Conservation (phyloP, 2,888 invertebrate genomes). For the Dascillus cervinus region DNA sequence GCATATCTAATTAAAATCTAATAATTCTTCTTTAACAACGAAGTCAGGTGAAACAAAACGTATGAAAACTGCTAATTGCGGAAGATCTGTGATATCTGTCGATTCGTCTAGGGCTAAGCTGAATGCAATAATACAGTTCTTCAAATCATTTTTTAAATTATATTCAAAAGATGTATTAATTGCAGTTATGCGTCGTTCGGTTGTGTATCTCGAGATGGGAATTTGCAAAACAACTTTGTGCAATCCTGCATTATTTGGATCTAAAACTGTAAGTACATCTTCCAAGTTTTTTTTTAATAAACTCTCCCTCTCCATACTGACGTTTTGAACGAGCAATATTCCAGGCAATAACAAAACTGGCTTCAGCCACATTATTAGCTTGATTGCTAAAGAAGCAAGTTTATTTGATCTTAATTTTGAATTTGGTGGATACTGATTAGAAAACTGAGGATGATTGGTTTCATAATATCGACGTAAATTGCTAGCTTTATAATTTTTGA, state of each 20-base stretch:
- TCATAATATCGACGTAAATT: conserved; percentile 13
- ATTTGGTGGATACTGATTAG: conserved; percentile 12
- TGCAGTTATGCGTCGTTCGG: conserved; percentile 15
- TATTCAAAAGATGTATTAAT: conserved; percentile 16
- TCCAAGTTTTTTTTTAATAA: conserved; percentile 11
- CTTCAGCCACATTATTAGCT: conserved; percentile 15
- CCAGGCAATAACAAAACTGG: conserved; percentile 11
- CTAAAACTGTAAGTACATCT: conserved; percentile 11
- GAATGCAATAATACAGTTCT: conserved; percentile 14
- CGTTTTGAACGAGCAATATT: conserved; percentile 14
- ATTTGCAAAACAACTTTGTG: conserved; percentile 14
- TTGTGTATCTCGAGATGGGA: conserved; percentile 14
- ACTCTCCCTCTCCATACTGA: conserved; percentile 9
- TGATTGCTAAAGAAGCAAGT: conserved; percentile 14
- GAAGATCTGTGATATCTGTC: conserved; percentile 16
- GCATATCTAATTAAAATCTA: conserved; percentile 15
- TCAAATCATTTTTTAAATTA: conserved; percentile 16
- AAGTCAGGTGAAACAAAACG: conserved; percentile 13
- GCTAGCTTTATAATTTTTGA: conserved; percentile 9
- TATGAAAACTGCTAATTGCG: conserved; percentile 16
- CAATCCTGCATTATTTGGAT: conserved; percentile 15
- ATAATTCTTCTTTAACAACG: conserved; percentile 13
- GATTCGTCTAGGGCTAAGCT: conserved; percentile 16
- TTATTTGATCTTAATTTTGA: conserved; percentile 12
- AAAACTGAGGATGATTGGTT: conserved; percentile 11